Evolutionary conservation across 2,113 vertebrate genomes (phyloP), one percentile per base, ranked within the genome.

Genomic region (Pachyramphus minor): DNA sequence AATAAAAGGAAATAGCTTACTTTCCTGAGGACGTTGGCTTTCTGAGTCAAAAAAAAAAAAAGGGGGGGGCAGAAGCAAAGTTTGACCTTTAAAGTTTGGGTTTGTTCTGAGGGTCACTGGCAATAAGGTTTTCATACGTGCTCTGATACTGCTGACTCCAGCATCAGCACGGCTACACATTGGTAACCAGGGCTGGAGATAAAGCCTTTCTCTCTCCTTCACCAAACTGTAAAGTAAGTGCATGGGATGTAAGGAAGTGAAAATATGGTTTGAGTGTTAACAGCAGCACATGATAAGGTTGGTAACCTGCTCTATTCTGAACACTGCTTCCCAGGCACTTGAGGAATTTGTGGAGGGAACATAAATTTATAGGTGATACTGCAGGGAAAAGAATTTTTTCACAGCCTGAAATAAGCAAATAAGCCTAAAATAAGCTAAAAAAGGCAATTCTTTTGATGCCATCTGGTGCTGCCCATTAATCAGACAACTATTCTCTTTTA

Each of bases 81-180:
- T 64, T 8, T 75, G 90, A 93, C 92, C 85, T 96, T 93, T 90
- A 74, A 94, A 92, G 77, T 93, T 94, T 85, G 96, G 66, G 47
- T 67, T 39, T 0, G 2, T 59, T 59, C 72, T 41, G 31, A 39
- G 47, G 68, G 21, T 55, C 83, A 41, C 4, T 88, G 71, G 52
- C 52, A 66, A 77, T 12, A 11, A 28, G 49, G 27, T 50, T 79
- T n/a, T 68, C 72, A 74, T 71, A 45, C 3, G 1, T 66, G 41
- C 27, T 58, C 39, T 0, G 0, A 11, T 37, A 8, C 24, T 49
- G 84, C 84, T 60, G 68, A 56, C 67, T 88, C 27, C 41, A 59
- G 77, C 2, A 5, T 20, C 64, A 15, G 60, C 0, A 0, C 12
- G 64, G 50, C 67, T 69, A 28, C 2, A 22, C 33, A 33, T 14